Evolutionary conservation across 1,140 invertebrate species (phyloP).

Genomic region (Cepaea nemoralis): DNA sequence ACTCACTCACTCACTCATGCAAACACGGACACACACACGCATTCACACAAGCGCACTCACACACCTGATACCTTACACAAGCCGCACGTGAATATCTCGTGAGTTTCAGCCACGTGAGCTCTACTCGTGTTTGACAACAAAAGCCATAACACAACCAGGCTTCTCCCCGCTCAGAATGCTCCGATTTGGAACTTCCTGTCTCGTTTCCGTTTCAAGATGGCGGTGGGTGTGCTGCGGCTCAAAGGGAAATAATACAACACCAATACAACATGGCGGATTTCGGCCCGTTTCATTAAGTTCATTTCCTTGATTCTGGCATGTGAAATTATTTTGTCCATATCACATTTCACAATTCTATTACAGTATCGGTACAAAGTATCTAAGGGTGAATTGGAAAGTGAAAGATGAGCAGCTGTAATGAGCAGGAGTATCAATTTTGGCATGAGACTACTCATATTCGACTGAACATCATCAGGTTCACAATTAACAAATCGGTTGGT

Average conservation of each 20-base stretch:
- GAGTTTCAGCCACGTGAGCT: neutral
- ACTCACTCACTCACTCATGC: too few relatives aligned
- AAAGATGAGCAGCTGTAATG: neutral
- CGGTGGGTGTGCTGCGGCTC: neutral
- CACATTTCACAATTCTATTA: slow-evolving; percentile 1
- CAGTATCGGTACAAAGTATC: neutral
- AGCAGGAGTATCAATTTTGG: neutral
- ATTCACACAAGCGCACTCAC: too few relatives aligned
- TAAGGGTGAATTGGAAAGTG: neutral
- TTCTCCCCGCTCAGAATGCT: neutral
- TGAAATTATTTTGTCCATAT: slow-evolving; percentile 24
- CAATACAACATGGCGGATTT: neutral
- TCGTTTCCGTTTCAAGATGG: neutral
- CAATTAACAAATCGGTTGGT: too few relatives aligned
- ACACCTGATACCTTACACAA: neutral
- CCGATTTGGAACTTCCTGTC: slow-evolving; percentile 19
- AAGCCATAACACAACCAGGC: neutral
- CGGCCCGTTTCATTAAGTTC: neutral
- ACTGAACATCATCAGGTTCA: too few relatives aligned
- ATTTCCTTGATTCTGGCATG: slow-evolving; percentile 6
- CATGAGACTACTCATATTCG: neutral
- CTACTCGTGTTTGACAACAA: slow-evolving; percentile 3
- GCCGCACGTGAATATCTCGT: slow-evolving; percentile 1
- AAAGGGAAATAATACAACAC: neutral
- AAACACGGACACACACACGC: too few relatives aligned